Evolutionary conservation across 1,140 invertebrate species (phyloP).

Genomic region (Listronotus oregonensis): DNA sequence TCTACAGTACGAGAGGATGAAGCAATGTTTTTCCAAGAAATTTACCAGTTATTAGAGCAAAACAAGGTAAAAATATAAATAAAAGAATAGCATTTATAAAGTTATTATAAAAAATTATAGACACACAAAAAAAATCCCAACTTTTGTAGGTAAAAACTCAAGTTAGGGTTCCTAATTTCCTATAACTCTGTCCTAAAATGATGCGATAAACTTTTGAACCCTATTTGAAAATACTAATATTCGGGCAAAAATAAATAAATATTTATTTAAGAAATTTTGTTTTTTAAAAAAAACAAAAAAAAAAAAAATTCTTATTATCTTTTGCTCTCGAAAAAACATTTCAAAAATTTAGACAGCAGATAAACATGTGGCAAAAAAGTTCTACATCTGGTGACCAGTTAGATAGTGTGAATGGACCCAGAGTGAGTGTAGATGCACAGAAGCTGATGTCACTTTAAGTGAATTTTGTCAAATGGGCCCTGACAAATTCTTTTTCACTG

Average conservation of each 20-base stretch:
- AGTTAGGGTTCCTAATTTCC: too few species aligned
- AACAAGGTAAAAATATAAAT: constrained; percentile 69
- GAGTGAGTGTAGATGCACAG: constrained; percentile 92
- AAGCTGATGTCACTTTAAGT: constrained; percentile 89
- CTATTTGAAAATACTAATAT: not conserved
- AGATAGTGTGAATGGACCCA: constrained; percentile 93
- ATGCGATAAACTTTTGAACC: too few species aligned
- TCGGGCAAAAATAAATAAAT: too few species aligned
- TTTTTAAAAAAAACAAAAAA: too few species aligned
- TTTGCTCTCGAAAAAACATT: constrained; percentile 80
- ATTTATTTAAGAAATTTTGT: too few species aligned
- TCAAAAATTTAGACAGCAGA: constrained; percentile 92
- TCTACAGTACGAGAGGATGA: constrained; percentile 85
- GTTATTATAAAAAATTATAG: too few species aligned
- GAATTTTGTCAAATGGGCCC: constrained; percentile 91
- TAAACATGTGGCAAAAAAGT: constrained; percentile 97
- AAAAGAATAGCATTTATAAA: too few species aligned
- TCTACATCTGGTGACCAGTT: constrained; percentile 96
- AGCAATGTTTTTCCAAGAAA: constrained; percentile 78
- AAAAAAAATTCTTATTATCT: not conserved
- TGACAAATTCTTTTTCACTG: constrained; percentile 86
- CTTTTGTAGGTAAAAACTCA: too few species aligned
- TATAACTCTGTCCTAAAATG: too few species aligned
- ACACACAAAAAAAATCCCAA: too few species aligned
- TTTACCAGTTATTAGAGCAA: constrained; percentile 82